Base-by-base conservation (phyloP, 64 coral and sea anemone species). In the Cladopsammia gracilis region DNA sequence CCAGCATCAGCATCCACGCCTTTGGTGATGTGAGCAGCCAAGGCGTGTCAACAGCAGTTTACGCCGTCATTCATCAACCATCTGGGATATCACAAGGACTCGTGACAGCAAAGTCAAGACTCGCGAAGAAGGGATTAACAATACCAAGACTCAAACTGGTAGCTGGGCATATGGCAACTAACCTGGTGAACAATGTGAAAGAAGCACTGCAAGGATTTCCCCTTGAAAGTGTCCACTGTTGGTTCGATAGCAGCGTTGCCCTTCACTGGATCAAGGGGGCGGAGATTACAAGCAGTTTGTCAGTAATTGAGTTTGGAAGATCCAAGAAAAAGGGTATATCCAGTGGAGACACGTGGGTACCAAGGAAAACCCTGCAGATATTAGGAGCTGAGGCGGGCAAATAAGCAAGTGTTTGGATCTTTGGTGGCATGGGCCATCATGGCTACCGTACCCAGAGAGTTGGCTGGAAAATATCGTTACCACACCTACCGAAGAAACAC, bases 81-180 rank as follows among this genome's bases (percentile, higher is more conserved):
- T 82, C 77, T 0, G 86, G 92, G 50, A 24, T 82, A 66, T 89
- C 60, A 70, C 92, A 94, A 89, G 93, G 78, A 42, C 50, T 89
- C 10, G 47, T 95, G 3, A 48, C 93, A 73, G 53, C 85, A 75
- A 89, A 89, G 62, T 68, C 54, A 20, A 64, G 93, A 89, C 87
- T 95, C 20, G 58, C 92, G 25, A 92, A 92, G 69, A 85, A 74
- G 58, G 90, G 79, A 58, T 42, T 92, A 34, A 87, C 82, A 0
- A 93, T 93, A 46, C 74, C 92, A 51, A 77, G 92, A 88, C 74
- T 88, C 48, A 47, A 93, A 59, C 74, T 93, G 7, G 83, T 93
- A 23, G 20, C 47, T 3, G 92, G 59, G 25, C 92, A 93, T 7
- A 93, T 88, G 92, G 58, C 62, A 51, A 72, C 72, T 23, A 73